Evolutionary conservation across 1,140 invertebrate species (phyloP).

Genomic region (Aphelenchoides avenae): DNA sequence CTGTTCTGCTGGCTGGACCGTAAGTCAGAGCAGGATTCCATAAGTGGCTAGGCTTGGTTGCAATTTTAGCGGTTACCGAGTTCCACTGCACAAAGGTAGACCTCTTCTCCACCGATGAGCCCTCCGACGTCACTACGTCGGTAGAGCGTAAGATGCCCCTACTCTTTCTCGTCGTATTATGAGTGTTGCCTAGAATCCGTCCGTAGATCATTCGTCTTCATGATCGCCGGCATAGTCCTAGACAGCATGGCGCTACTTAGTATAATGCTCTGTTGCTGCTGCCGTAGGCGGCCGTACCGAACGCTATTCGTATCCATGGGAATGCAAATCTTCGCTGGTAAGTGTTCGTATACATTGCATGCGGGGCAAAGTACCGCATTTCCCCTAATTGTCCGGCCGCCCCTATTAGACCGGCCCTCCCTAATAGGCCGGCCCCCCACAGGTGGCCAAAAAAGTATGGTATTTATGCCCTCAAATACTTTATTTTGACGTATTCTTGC

Average conservation of each 20-base stretch:
- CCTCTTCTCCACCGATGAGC: slow-evolving; percentile 33
- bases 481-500: too few relatives aligned
- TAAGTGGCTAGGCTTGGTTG: slow-evolving; percentile 5
- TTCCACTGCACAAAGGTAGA: slow-evolving; percentile 50
- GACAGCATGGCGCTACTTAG: too few relatives aligned
- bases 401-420: too few relatives aligned
- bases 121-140: slow-evolving; percentile 53
- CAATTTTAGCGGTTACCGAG: slow-evolving; percentile 45
- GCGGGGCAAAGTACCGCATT: too few relatives aligned
- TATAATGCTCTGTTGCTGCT: too few relatives aligned
- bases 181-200: slow-evolving; percentile 46
- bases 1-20: slow-evolving; percentile 57
- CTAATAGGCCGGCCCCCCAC: too few relatives aligned
- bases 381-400: too few relatives aligned
- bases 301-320: slow-evolving; percentile 48
- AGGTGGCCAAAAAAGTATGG: too few relatives aligned
- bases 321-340: slow-evolving; percentile 53
- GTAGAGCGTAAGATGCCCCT: slow-evolving; percentile 44
- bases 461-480: too few relatives aligned
- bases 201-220: slow-evolving; percentile 46
- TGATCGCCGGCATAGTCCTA: too few relatives aligned
- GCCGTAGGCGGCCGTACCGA: slow-evolving; percentile 45
- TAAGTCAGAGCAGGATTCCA: slow-evolving; percentile 27
- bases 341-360: too few relatives aligned
- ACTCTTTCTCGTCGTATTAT: background rate